phyloP scores from a whole-genome alignment of 2,113 vertebrate genomes.

The Petaurus breviceps region DNA sequence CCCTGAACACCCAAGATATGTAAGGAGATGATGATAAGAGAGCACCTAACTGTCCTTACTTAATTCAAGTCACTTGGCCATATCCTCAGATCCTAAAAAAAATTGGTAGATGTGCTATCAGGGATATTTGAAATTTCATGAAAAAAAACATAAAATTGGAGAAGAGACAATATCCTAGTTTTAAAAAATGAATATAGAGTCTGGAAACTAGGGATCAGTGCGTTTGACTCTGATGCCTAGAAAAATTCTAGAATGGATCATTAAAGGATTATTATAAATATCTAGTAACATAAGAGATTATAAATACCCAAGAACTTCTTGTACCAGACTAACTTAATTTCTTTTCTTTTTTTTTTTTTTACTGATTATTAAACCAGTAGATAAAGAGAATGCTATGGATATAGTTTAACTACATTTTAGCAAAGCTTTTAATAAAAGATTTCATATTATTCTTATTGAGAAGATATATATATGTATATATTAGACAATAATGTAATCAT shows the following conservation, averaged over 20 bases:
- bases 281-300: background rate
- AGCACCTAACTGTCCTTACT: background rate
- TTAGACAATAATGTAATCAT: background rate
- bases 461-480: background rate
- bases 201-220: background rate
- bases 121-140: background rate
- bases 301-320: background rate
- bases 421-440: background rate
- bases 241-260: background rate
- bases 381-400: background rate
- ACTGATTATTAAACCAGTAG: background rate
- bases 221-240: no score
- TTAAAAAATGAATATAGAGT: background rate
- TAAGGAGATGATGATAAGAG: background rate
- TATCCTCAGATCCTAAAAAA: background rate
- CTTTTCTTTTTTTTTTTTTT: no score
- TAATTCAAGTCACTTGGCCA: background rate
- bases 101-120: background rate
- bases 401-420: background rate
- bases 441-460: background rate
- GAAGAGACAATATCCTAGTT: background rate
- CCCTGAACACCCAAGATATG: background rate
- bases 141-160: background rate
- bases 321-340: background rate
- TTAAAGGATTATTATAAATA: background rate